These are phyloP conservation scores for Andrena chrysosceles DNA, from an alignment of 2,888 invertebrate genomes.

Conservation along the genomic window DNA sequence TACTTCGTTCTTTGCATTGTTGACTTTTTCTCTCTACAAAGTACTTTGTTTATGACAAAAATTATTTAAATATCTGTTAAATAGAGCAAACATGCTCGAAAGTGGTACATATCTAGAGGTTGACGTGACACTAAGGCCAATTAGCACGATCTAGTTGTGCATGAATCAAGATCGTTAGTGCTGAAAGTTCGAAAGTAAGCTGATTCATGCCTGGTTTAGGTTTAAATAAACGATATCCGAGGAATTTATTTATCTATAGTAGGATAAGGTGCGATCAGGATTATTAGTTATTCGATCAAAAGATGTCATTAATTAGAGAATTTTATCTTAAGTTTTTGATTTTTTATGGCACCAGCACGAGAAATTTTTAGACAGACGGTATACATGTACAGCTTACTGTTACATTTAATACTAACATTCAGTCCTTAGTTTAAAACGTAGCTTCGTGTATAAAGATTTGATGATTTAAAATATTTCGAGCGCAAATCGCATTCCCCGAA, in stretches of 20 bases:
- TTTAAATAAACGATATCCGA: background rate
- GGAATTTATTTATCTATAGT: background rate
- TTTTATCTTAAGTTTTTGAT: too few relatives aligned
- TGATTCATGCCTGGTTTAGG: constrained; percentile 3
- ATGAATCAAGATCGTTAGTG: constrained; percentile 28
- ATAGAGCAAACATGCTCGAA: background rate
- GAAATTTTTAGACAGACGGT: too few relatives aligned
- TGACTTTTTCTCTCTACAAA: too few relatives aligned
- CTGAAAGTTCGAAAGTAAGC: constrained; percentile 5
- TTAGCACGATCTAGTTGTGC: constrained; percentile 41
- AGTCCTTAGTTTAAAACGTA: constrained; percentile 67
- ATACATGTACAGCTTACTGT: constrained; percentile 4
- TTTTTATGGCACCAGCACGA: too few relatives aligned
- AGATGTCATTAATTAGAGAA: too few relatives aligned
- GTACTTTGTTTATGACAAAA: too few relatives aligned
- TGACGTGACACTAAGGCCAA: background rate
- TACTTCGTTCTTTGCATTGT: too few relatives aligned
- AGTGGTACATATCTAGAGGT: background rate
- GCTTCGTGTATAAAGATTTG: background rate
- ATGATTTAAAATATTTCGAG: background rate
- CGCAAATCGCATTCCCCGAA: background rate
- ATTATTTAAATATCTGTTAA: background rate
- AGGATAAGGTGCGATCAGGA: background rate
- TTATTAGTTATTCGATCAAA: too few relatives aligned
- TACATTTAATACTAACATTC: constrained; percentile 68